Evolutionary conservation across 1,140 invertebrate species (phyloP), one percentile per base, ranked within the genome.

Genomic region (Drosophila simulans): DNA sequence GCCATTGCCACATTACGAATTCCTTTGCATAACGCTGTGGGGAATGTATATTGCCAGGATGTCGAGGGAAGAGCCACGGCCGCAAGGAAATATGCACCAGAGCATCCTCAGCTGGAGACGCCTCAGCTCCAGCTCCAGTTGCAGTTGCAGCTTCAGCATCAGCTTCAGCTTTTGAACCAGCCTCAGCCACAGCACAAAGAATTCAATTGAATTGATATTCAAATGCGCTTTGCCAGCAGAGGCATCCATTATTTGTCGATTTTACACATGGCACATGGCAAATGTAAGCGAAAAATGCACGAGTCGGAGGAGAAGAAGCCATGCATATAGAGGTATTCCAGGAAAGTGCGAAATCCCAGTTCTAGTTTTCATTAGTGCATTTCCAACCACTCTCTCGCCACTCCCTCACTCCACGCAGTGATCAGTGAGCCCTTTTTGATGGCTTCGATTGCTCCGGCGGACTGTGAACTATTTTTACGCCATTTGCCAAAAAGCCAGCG

Each of bases 191-290:
- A 65, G 75, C 84, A 88, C 84, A 91, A 80, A 86, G 88, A 90
- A 86, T 86, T 82, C 82, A 88, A 83, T 90, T 90, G 79, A 90
- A 90, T 90, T 90, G 86, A 90, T 90, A 90, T 90, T 90, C 86
- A 90, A 90, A 90, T 90, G 88, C 82, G 82, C 82, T 86, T 79
- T 73, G 79, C 79, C 40, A 77, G 51, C 71, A 48, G 63, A 65
- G 65, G 74, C 80, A 82, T 82, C 79, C 66, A 82, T 82, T 84
- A 84, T 84, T 83, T 83, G 75, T 84, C 80, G 80, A 84, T 84
- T 84, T 78, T 82, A 82, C 79, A 82, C 80, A 81, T 68, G 69
- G 66, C 57, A 75, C 37, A 70, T 56, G 62, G 57, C 60, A 66
- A 60, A 66, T 60, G 55, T 51, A 59, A 60, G 49, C 27, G 60